Conservation (phyloP, 2,797 vertebrate genomes). For the Cossypha heuglini region DNA sequence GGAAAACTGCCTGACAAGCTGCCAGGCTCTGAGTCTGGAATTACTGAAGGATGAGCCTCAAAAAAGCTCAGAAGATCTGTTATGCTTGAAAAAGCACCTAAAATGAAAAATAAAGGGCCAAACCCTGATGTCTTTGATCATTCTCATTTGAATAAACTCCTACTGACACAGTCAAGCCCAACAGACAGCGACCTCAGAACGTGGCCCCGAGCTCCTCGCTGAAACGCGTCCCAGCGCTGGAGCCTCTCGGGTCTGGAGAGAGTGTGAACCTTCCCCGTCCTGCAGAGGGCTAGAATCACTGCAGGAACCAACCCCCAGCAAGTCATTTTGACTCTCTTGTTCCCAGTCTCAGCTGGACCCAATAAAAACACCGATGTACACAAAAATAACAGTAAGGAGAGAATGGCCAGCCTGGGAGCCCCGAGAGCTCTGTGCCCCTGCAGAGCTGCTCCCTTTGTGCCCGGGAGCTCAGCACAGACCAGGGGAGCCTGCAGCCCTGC, state of each 20-base stretch:
- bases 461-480: not conserved
- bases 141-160: conserved; percentile 50
- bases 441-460: not conserved
- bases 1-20: conserved; percentile 45
- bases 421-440: not conserved
- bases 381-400: conserved; percentile 4
- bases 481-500: not conserved
- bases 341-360: not conserved
- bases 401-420: not conserved
- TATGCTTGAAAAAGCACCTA: conserved; percentile 62
- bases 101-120: conserved; percentile 58
- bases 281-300: not conserved
- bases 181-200: conserved; percentile 24
- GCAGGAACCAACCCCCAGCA: not conserved
- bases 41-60: conserved; percentile 55
- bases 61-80: conserved; percentile 52
- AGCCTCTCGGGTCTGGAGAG: not conserved
- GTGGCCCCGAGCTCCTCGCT: not conserved
- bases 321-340: conserved; percentile 1
- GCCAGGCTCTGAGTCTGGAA: conserved; percentile 34
- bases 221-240: not conserved
- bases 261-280: not conserved
- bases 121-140: conserved; percentile 47
- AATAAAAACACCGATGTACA: not conserved
- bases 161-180: conserved; percentile 12